Evolutionary conservation across 2,797 vertebrate species (phyloP), one percentile per base, ranked within the genome.

Genomic region (Astyanax mexicanus): DNA sequence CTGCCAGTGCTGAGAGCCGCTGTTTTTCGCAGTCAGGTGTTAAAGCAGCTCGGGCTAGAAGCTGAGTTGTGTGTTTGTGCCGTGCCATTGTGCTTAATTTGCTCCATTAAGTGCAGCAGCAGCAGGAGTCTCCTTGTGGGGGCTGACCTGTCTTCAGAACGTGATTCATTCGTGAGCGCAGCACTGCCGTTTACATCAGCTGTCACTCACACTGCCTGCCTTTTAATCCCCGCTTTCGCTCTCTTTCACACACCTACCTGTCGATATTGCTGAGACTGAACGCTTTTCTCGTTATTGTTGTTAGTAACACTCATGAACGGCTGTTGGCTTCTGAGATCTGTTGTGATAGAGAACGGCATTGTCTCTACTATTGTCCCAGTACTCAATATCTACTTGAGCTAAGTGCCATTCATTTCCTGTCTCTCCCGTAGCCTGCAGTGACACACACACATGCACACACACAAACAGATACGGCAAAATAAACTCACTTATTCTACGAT

Each of bases 51-150:
- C 54, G 68, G 12, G 32, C 10, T 35, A 51, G 72, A 17, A 76
- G 76, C 72, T 25, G 75, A 76, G 64, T 42, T 74, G 65, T 52
- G 52, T 68, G 65, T 80, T 80, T 76, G 27, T 54, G 40, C 17
- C n/a, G 38, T 81, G 68, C 61, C 68, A 29, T 66, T 79, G 25
- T 68, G 77, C 54, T 75, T 74, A 69, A 77, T 76, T 81, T 71
- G 60, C 66, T 82, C 79, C 80, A 83, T 79, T 80, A 78, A 73
- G 21, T 70, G 69, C 81, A 80, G 47, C 70, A 79, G 54, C 82
- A 78, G 71, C 74, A 69, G 54, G 40, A 61, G 54, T 65, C 73
- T 74, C 37, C 72, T 66, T 65, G 21, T 42, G 66, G 69, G 69
- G 64, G 54, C 75, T 60, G 78, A 70, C 72, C 62, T 67, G 61